These are phyloP conservation scores for Pomatorhinus ruficollis DNA, from an alignment of 2,113 vertebrate species.

Conservation along the genomic window DNA sequence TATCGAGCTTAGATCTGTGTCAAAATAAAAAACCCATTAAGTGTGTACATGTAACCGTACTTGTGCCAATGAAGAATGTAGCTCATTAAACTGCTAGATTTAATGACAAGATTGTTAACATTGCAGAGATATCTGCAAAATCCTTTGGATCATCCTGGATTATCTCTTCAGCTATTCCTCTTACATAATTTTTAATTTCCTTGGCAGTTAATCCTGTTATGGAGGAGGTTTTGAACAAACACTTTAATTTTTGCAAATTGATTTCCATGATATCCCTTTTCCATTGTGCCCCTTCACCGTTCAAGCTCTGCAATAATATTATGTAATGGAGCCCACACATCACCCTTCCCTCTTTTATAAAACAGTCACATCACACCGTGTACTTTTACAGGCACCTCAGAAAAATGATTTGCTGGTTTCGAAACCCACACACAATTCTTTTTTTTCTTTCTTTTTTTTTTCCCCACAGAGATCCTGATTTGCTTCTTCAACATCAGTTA, in stretches of 20 bases:
- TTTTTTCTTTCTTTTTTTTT: background rate
- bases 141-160: slow-evolving; percentile 58
- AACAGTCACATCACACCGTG: background rate
- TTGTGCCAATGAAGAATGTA: background rate
- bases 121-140: slow-evolving; percentile 32
- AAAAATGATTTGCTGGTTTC: slow-evolving; percentile 6
- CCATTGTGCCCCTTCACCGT: background rate
- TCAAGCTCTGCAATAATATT: slow-evolving; percentile 29
- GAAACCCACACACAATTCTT: slow-evolving; percentile 2
- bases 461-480: background rate
- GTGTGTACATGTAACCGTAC: background rate
- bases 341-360: background rate
- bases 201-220: slow-evolving; percentile 40
- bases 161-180: slow-evolving; percentile 40
- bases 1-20: background rate
- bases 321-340: slow-evolving; percentile 33
- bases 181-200: slow-evolving; percentile 59
- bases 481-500: background rate
- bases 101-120: slow-evolving; percentile 45
- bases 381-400: slow-evolving; percentile 9
- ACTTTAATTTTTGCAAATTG: slow-evolving; percentile 37
- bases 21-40: background rate
- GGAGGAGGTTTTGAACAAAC: slow-evolving; percentile 15
- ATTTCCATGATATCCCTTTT: slow-evolving; percentile 29
- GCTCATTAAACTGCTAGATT: slow-evolving; percentile 30